Base-by-base conservation (phyloP, 2,888 invertebrate species). In the Apotomis betuletana region DNA sequence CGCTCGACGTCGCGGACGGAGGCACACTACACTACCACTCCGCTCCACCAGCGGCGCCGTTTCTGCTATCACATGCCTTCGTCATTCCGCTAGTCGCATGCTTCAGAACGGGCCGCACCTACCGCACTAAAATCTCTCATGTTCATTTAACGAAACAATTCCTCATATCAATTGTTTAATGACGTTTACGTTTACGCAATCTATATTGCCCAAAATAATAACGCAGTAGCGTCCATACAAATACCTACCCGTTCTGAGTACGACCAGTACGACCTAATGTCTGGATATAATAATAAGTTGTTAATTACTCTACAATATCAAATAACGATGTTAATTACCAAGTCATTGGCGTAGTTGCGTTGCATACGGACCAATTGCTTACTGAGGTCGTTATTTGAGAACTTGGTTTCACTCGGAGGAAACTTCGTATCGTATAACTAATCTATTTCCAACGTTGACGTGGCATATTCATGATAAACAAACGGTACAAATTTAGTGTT, bases 1-100 rank as follows among this genome's bases (percentile, higher is more conserved):
- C 86, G 86, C 78, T 86, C 88, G 75, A 81, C 85, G 84, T 87
- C 88, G 89, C 84, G 86, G 80, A 79, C 81, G 78, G 83, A 78
- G 79, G 80, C 84, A 82, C 76, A 91, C 91, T 91, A 84, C 77
- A 67, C 91, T 91, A 84, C 77, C 67, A 78, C 67, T 74, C 74
- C 74, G 46, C 72, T 70, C 73, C 60, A 68, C 68, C 69, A 44
- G 46, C 46, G 52, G 62, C 73, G 67, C 64, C 73, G 67, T 74
- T 71, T 74, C 73, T 67, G 77, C 77, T 78, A 79, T 77, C 79
- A 74, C 74, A 75, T 69, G 69, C 73, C 52, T 58, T 69, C 73
- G 69, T 65, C 70, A 69, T 65, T 51, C 49, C 62, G 49, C 64
- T 36, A 46, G 59, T 52, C 52, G 70, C 70, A 64, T 62, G 57